Evolutionary conservation across 2,113 vertebrate genomes (phyloP).

Genomic region (Pseudonaja textilis): DNA sequence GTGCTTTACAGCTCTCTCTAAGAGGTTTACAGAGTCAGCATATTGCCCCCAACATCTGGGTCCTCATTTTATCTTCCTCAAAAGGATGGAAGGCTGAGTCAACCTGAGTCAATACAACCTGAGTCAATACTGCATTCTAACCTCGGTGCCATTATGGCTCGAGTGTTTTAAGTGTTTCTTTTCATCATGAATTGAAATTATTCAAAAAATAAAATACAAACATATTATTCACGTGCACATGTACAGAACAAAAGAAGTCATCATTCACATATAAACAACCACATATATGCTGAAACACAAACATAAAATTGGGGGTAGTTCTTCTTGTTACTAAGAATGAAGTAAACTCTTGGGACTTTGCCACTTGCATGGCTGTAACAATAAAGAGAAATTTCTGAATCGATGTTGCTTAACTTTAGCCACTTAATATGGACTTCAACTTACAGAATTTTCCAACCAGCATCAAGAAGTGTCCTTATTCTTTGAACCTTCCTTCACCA

Average conservation of each 20-base stretch:
- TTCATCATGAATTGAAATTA: not conserved
- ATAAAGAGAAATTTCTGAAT: not conserved
- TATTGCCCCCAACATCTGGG: not conserved
- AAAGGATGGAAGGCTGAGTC: not conserved
- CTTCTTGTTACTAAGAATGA: not conserved
- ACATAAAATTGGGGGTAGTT: not conserved
- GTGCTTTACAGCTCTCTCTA: not conserved
- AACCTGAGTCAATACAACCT: not conserved
- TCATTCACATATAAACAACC: not conserved
- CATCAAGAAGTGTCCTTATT: not conserved
- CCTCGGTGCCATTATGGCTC: not conserved
- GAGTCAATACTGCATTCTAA: not conserved
- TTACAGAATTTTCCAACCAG: not conserved
- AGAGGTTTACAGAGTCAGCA: not conserved
- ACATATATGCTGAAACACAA: not conserved
- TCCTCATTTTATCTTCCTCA: not conserved
- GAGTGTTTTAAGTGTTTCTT: not conserved
- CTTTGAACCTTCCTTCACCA: not conserved
- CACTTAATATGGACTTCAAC: not conserved
- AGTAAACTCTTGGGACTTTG: not conserved
- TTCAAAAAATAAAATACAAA: not conserved
- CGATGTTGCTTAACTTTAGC: not conserved
- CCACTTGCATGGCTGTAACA: not conserved
- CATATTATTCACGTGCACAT: not conserved
- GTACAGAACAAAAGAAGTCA: not conserved